Conservation (phyloP, 2,888 invertebrate genomes). For the Orchesellides sinensis region DNA sequence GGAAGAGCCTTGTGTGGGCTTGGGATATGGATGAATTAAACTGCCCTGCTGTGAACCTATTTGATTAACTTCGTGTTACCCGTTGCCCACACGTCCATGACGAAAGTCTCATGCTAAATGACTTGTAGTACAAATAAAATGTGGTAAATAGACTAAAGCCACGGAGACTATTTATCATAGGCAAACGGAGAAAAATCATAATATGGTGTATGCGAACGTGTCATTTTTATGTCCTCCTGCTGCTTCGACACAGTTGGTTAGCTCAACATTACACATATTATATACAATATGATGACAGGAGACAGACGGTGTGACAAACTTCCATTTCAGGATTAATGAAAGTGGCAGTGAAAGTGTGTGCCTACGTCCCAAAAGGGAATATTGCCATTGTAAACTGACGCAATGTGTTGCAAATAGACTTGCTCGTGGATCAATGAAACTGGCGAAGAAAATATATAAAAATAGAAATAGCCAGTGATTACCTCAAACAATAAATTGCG, state of each 20-base stretch:
- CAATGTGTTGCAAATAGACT: neutral
- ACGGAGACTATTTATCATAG: constrained; percentile 41
- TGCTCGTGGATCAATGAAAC: neutral
- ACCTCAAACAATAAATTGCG: constrained; percentile 50
- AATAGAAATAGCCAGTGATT: constrained; percentile 42
- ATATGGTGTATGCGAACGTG: constrained; percentile 10
- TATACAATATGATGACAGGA: neutral
- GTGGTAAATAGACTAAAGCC: constrained; percentile 39
- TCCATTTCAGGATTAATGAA: constrained; percentile 19
- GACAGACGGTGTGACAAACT: constrained; percentile 11
- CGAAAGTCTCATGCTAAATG: constrained; percentile 20
- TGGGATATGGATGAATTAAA: neutral
- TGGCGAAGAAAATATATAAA: constrained; percentile 25
- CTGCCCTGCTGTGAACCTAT: neutral
- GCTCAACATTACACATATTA: neutral
- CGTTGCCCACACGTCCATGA: no score
- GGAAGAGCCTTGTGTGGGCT: neutral
- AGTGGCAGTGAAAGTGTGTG: neutral
- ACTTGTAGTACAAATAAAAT: constrained; percentile 42
- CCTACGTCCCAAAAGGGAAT: constrained; percentile 28
- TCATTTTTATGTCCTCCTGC: constrained; percentile 43
- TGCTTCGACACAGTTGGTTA: constrained; percentile 27
- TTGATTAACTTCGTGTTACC: neutral
- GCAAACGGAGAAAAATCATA: constrained; percentile 41
- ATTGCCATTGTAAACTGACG: constrained; percentile 4